Evolutionary conservation across 2,888 invertebrate species (phyloP).

Genomic region (Diplolepis rosae): DNA sequence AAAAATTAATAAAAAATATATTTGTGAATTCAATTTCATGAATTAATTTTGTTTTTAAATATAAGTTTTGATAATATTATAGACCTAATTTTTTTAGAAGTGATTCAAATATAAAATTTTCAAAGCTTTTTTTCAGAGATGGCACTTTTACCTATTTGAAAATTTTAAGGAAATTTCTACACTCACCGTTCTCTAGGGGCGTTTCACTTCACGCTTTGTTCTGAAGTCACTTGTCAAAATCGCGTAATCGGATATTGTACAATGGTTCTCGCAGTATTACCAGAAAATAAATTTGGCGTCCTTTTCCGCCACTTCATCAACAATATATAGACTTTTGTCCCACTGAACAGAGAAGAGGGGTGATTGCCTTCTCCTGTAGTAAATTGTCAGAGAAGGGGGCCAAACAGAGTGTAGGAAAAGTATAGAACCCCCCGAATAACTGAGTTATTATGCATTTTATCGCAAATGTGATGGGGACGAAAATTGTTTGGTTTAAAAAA

Average conservation of each 20-base stretch:
- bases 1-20: too few relatives aligned
- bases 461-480: too few relatives aligned
- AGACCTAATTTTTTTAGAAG: too few relatives aligned
- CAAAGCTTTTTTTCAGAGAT: neutral
- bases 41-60: too few relatives aligned
- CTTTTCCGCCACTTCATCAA: conserved; percentile 16
- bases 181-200: conserved; percentile 1
- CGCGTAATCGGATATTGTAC: conserved; percentile 25
- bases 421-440: too few relatives aligned
- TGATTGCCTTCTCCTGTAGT: conserved; percentile 15
- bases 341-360: neutral
- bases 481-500: too few relatives aligned
- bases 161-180: neutral
- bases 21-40: too few relatives aligned
- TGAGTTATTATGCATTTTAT: too few relatives aligned
- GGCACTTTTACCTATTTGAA: neutral
- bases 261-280: conserved; percentile 23
- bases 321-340: conserved; percentile 29
- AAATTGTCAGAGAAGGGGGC: conserved; percentile 10
- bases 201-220: conserved; percentile 5
- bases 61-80: too few relatives aligned
- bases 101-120: too few relatives aligned
- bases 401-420: neutral
- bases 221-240: conserved; percentile 14
- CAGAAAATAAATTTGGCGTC: conserved; percentile 22